phyloP scores from a whole-genome alignment of 92 coral and sea anemone species.

The Metridium senile region DNA sequence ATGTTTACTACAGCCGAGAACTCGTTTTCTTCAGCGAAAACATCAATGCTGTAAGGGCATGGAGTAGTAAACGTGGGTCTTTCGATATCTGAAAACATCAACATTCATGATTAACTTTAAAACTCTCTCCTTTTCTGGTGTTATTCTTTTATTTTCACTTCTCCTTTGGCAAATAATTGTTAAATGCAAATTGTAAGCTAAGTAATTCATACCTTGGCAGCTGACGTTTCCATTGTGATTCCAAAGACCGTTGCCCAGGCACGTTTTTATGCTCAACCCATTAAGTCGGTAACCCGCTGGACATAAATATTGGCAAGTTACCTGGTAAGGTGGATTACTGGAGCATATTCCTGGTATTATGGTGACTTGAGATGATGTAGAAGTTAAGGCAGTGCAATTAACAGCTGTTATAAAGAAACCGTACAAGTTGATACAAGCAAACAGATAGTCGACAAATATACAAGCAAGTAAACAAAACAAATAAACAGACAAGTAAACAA shows the following conservation, averaged over 20 bases:
- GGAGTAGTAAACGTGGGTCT: conserved; percentile 51
- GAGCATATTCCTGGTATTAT: conserved; percentile 29
- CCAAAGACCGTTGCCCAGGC: conserved; percentile 56
- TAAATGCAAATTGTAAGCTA: too few species aligned
- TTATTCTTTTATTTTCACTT: too few species aligned
- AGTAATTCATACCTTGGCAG: conserved; percentile 30
- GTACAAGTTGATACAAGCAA: too few species aligned
- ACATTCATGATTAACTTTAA: too few species aligned
- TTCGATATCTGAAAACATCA: conserved; percentile 51
- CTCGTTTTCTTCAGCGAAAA: conserved; percentile 42
- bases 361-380: background rate
- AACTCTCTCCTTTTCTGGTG: too few species aligned
- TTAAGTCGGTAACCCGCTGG: conserved; percentile 50
- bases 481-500: too few species aligned
- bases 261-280: conserved; percentile 49
- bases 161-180: too few species aligned
- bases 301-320: conserved; percentile 54
- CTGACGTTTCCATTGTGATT: conserved; percentile 33
- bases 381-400: conserved; percentile 19
- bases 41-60: conserved; percentile 52
- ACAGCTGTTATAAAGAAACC: too few species aligned
- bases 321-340: conserved; percentile 26
- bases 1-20: conserved; percentile 46
- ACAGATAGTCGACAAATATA: too few species aligned
- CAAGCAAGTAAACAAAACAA: too few species aligned